Conservation (phyloP, 1,140 invertebrate species). For the Brachionus rubens region DNA sequence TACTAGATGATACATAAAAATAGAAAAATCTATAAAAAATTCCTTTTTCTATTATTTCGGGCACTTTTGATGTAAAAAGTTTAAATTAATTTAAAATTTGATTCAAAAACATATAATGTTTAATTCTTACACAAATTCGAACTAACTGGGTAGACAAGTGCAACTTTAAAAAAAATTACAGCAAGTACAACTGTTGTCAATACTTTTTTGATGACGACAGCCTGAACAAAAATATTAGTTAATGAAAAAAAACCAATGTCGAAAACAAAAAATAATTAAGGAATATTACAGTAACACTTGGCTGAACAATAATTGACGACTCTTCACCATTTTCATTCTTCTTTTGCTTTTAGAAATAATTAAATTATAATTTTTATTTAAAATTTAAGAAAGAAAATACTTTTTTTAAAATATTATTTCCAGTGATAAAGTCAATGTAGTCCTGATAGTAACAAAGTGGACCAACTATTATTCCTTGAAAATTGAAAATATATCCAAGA, state of each 20-base stretch:
- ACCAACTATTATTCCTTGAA: slow-evolving; percentile 47
- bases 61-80: slow-evolving; percentile 1
- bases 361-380: neutral
- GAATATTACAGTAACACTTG: slow-evolving; percentile 24
- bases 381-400: neutral
- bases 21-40: slow-evolving; percentile 70
- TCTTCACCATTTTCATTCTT: neutral
- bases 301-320: slow-evolving; percentile 33
- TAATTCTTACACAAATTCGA: slow-evolving; percentile 61
- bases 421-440: slow-evolving; percentile 46
- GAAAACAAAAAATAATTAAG: no score
- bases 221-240: slow-evolving; percentile 48
- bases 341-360: slow-evolving; percentile 5
- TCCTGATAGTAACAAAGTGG: slow-evolving; percentile 47
- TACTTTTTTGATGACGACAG: slow-evolving; percentile 68
- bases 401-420: slow-evolving; percentile 36
- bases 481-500: slow-evolving; percentile 47
- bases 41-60: slow-evolving; percentile 26
- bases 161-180: slow-evolving; percentile 68
- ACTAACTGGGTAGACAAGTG: slow-evolving; percentile 63
- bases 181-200: slow-evolving; percentile 61
- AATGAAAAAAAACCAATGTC: no score
- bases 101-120: slow-evolving; percentile 15
- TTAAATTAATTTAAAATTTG: slow-evolving; percentile 6
- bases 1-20: slow-evolving; percentile 58